phyloP scores from a whole-genome alignment of 1,140 invertebrate species.

The Cardiocondyla obscurior region DNA sequence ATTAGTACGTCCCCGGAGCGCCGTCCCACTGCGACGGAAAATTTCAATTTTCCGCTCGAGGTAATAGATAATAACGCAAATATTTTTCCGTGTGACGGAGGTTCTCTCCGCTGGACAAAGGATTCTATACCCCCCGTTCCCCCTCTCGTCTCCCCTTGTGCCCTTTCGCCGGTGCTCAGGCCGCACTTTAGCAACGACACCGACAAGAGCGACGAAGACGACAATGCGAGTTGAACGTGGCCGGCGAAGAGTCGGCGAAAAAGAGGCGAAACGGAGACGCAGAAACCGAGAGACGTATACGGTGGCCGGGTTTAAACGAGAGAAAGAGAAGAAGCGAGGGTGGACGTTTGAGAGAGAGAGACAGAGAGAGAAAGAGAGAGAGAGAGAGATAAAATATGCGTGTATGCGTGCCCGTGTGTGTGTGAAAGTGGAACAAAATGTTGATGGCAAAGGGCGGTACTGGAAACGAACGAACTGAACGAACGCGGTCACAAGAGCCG shows the following conservation, averaged over 20 bases:
- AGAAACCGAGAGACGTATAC: slow-evolving; percentile 29
- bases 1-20: slow-evolving; percentile 60
- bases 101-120: slow-evolving; percentile 65
- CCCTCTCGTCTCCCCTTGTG: slow-evolving; percentile 6
- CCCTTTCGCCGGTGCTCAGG: slow-evolving; percentile 4
- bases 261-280: slow-evolving; percentile 47
- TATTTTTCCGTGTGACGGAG: slow-evolving; percentile 69
- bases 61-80: slow-evolving; percentile 71
- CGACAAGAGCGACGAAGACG: slow-evolving; percentile 29
- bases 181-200: slow-evolving; percentile 39
- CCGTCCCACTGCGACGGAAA: slow-evolving; percentile 56
- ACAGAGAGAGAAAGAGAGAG: not conserved
- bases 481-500: slow-evolving; percentile 52
- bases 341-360: not conserved
- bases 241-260: slow-evolving; percentile 36
- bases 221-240: slow-evolving; percentile 30
- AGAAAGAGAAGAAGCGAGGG: not conserved
- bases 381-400: not conserved
- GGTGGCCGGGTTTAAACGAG: not conserved
- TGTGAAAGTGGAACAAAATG: slow-evolving; percentile 56
- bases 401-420: not conserved
- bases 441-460: slow-evolving; percentile 35
- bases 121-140: slow-evolving; percentile 60
- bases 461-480: slow-evolving; percentile 63
- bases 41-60: slow-evolving; percentile 71